Evolutionary conservation across 2,113 vertebrate species (phyloP).

Genomic region (Zingel zingel): DNA sequence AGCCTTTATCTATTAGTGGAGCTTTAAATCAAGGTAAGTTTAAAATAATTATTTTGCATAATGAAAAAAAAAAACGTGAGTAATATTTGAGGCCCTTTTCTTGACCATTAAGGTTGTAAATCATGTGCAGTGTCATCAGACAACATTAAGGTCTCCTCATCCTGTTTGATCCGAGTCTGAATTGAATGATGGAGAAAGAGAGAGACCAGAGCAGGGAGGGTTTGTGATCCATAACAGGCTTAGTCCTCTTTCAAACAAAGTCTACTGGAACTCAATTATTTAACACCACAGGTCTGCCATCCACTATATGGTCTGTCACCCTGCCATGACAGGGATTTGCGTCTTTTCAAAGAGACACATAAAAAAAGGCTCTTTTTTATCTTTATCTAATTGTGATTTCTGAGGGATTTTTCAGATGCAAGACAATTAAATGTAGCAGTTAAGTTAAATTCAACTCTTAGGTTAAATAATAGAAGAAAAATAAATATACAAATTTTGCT

Average conservation of each 20-base stretch:
- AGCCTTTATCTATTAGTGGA: no score
- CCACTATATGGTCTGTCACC: conserved; percentile 54
- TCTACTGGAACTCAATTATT: conserved; percentile 73
- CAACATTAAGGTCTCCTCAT: not conserved
- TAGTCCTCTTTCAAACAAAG: conserved; percentile 50
- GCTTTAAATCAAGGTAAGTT: no score
- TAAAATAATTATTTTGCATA: no score
- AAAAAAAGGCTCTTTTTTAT: not conserved
- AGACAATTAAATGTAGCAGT: not conserved
- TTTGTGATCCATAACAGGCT: conserved; percentile 62
- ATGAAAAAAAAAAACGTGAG: not conserved
- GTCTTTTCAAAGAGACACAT: conserved; percentile 56
- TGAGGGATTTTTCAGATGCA: not conserved
- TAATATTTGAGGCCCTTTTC: not conserved
- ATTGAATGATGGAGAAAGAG: not conserved
- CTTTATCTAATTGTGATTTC: not conserved
- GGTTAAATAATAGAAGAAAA: not conserved
- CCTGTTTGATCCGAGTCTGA: conserved; percentile 42
- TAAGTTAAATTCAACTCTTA: not conserved
- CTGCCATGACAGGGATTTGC: conserved; percentile 53
- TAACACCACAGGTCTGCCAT: conserved; percentile 45
- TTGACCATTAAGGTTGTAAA: conserved; percentile 15
- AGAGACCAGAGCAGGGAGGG: conserved; percentile 4
- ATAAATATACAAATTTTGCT: no score
- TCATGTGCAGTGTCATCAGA: not conserved